Conservation (phyloP, 2,113 vertebrate species). For the Cynocephalus volans region DNA sequence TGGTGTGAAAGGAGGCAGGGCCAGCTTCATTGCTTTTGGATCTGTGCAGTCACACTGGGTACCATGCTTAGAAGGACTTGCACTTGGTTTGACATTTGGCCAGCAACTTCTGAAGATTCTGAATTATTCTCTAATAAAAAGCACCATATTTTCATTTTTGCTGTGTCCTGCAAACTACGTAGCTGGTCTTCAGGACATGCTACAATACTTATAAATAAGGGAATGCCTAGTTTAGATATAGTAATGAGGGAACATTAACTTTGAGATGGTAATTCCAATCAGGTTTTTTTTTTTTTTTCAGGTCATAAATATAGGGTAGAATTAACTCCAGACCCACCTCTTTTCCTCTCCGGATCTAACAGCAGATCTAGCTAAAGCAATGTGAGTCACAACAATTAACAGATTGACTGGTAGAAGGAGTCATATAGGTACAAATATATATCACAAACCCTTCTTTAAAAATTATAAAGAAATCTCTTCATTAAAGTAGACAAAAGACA, state of each 20-base stretch:
- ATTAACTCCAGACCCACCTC: background rate
- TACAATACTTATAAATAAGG: background rate
- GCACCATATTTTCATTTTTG: background rate
- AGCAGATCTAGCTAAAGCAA: background rate
- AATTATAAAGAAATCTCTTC: background rate
- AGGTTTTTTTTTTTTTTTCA: no score
- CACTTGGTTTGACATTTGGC: background rate
- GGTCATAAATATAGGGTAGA: background rate
- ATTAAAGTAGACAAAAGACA: background rate
- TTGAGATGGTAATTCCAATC: background rate
- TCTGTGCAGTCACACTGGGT: fast-evolving
- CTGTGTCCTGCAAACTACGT: background rate
- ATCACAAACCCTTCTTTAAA: background rate
- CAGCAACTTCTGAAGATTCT: background rate
- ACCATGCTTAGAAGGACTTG: fast-evolving
- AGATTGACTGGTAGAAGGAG: background rate
- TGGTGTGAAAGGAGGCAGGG: background rate
- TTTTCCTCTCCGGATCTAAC: background rate
- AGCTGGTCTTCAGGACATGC: background rate
- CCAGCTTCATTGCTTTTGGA: fast-evolving
- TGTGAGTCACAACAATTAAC: background rate
- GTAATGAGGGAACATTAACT: background rate
- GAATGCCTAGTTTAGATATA: background rate
- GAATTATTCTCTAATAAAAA: background rate
- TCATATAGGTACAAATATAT: background rate